Conservation (phyloP, 2,888 invertebrate species). For the Thumatha senex region DNA sequence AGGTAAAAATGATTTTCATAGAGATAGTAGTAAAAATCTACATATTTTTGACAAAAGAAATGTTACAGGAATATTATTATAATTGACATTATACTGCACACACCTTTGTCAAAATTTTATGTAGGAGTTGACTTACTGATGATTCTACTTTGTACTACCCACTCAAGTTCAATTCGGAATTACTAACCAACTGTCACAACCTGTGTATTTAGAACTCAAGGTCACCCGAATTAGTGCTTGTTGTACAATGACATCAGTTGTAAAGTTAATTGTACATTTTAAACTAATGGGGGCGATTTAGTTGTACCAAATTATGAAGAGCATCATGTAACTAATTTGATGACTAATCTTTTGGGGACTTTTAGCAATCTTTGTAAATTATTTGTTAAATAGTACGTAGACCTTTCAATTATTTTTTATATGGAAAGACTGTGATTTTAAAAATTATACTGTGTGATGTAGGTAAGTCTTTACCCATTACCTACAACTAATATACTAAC, state of each 20-base stretch:
- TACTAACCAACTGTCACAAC: slow-evolving; percentile 52
- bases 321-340: slow-evolving; percentile 17
- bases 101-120: neutral
- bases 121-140: slow-evolving; percentile 17
- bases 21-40: no score
- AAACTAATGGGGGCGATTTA: slow-evolving; percentile 15
- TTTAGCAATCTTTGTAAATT: no score
- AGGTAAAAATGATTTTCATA: no score
- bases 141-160: slow-evolving; percentile 43
- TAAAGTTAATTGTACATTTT: slow-evolving; percentile 31
- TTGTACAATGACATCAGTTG: slow-evolving; percentile 10
- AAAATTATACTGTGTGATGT: no score
- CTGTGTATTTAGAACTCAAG: slow-evolving; percentile 48
- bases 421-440: no score
- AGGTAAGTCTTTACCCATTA: no score
- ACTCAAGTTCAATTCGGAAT: slow-evolving; percentile 51
- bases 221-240: slow-evolving; percentile 48
- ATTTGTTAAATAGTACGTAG: neutral
- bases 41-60: no score
- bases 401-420: no score
- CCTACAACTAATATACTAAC: no score
- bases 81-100: neutral
- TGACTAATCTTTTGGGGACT: no score
- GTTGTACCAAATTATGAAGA: neutral
- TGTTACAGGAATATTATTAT: no score